Conservation (phyloP, 2,888 invertebrate genomes). For the Agrypnus murinus region DNA sequence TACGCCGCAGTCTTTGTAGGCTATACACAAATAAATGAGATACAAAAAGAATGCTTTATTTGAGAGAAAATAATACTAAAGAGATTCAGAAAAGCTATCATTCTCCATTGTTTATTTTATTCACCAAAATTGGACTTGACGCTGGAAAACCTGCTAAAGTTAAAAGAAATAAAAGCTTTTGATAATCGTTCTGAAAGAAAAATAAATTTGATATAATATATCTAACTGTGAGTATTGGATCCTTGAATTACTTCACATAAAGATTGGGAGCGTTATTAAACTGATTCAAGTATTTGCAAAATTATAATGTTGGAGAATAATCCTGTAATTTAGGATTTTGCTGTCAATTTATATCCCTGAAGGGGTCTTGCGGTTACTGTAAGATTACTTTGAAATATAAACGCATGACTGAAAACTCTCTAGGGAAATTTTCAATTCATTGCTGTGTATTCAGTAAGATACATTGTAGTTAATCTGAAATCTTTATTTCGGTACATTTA, state of each 20-base stretch:
- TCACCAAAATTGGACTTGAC: not conserved
- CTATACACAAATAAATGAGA: too few relatives aligned
- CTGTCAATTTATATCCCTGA: conserved; percentile 4
- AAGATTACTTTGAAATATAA: conserved; percentile 8
- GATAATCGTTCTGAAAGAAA: not conserved
- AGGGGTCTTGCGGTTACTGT: not conserved
- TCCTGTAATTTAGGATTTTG: not conserved
- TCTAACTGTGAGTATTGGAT: not conserved
- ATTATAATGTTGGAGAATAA: not conserved
- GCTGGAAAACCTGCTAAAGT: not conserved
- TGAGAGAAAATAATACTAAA: not conserved
- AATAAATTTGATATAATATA: not conserved
- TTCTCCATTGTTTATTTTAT: not conserved
- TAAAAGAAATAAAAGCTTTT: not conserved
- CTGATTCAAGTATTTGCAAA: not conserved
- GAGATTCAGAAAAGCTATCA: not conserved
- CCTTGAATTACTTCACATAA: not conserved
- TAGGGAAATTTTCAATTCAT: not conserved
- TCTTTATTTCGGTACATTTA: not conserved
- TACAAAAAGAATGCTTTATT: not conserved
- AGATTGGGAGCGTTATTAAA: too few relatives aligned
- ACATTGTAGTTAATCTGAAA: not conserved
- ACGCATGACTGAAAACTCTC: conserved; percentile 4
- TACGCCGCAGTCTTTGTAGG: too few relatives aligned
- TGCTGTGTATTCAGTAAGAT: not conserved